Evolutionary conservation across 2,888 invertebrate species (phyloP), one percentile per base, ranked within the genome.

Genomic region (Idaea aversata): DNA sequence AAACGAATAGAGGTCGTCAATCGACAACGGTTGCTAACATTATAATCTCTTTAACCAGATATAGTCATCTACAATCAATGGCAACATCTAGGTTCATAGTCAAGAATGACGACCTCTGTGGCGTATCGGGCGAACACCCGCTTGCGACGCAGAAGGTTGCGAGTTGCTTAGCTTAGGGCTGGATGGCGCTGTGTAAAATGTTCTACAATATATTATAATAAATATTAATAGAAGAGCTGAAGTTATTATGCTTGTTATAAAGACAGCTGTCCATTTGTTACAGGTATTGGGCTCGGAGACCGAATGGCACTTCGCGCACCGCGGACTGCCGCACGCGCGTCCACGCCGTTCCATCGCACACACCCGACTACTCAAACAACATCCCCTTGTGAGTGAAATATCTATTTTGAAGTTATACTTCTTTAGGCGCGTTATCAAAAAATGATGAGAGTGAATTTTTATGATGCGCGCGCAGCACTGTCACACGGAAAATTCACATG

Each of bases 281-380:
- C 94, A 99, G 99, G 94, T 99, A 68, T 93, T 98, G 80, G 97
- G 97, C 64, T 97, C 98, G 62, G 95, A 95, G 75, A 96, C 95
- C 74, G 98, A 99, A 89, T 99, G 97, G 93, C 99, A 99, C 87
- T 99, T 99, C 91, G 94, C 98, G 66, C 98, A 98, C 87, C 95
- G 96, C 72, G 97, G 97, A n/a, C 92, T 99, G 71, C 97, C 98
- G 5, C 96, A 97, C 77, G 97, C 97, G 57, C 94, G 99, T 67
- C 95, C 96, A 68, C 96, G 97, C 81, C 94, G 99, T 72, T 99
- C 99, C 84, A 94, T 99, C 75, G 94, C 96, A 15, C 99, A 99
- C 86, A 96, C 96, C 75, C 94, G 98, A 70, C 94, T 95, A 72
- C 94, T 99, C 65, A 98, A 98, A 88, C 96, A 97, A 67, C 98